phyloP scores from a whole-genome alignment of 1,140 invertebrate genomes.

The Cecropterus lyciades region DNA sequence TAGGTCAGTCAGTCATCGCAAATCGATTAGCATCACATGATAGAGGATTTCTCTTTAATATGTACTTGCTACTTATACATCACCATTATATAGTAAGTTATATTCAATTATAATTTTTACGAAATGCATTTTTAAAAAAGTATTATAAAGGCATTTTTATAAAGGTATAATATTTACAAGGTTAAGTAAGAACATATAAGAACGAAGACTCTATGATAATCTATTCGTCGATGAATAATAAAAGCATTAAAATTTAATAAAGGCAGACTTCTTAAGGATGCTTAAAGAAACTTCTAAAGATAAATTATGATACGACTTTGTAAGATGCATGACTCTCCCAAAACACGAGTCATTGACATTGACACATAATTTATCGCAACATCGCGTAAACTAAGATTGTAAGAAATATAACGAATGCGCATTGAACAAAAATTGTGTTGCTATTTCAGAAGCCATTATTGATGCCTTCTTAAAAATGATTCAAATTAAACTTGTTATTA shows the following conservation, averaged over 20 bases:
- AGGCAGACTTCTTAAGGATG: not conserved
- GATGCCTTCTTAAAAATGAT: no score
- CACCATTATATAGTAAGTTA: no score
- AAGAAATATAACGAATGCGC: not conserved
- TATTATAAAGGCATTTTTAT: no score
- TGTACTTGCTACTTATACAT: not conserved
- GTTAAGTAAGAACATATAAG: no score
- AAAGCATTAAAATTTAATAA: not conserved
- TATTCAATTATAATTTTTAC: no score
- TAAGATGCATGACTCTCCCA: not conserved
- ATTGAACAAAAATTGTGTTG: no score
- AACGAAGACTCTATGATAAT: no score
- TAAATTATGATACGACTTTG: not conserved
- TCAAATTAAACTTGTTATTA: no score
- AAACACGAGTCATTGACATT: constrained; percentile 33
- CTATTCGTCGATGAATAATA: no score
- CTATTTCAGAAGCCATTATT: no score
- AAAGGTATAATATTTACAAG: no score
- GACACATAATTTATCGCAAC: constrained; percentile 32
- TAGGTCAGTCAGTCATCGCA: not conserved
- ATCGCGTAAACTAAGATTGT: constrained; percentile 13
- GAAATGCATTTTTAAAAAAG: no score
- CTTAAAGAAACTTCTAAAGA: not conserved
- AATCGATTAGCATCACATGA: constrained; percentile 9
- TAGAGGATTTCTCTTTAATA: constrained; percentile 19